phyloP scores from a whole-genome alignment of 2,888 invertebrate genomes.

The Chydorus sphaericus region DNA sequence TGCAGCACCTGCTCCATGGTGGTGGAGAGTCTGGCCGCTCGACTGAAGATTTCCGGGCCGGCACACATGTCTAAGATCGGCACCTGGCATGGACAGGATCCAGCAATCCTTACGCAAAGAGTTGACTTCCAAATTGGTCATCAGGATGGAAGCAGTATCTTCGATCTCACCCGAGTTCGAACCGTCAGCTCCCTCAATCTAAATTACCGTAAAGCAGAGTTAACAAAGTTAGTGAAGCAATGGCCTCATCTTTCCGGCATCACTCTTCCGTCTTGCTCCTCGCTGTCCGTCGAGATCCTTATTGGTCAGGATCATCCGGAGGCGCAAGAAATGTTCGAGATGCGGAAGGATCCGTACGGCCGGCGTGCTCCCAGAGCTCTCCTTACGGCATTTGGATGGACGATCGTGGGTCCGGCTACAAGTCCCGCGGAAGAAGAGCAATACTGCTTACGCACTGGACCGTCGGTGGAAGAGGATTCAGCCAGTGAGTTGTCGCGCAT shows the following conservation, averaged over 20 bases:
- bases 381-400: conserved; percentile 4
- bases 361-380: background rate
- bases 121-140: background rate
- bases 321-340: background rate
- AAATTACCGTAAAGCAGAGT: too few relatives aligned
- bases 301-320: background rate
- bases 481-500: background rate
- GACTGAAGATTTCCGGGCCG: conserved; percentile 9
- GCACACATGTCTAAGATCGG: background rate
- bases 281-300: background rate
- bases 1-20: conserved; percentile 10
- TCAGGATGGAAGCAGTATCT: background rate
- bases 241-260: background rate
- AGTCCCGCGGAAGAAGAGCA: background rate
- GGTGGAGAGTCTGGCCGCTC: background rate
- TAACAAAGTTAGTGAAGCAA: too few relatives aligned
- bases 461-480: background rate
- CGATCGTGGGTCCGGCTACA: background rate
- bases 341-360: background rate
- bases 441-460: background rate
- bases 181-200: too few relatives aligned
- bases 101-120: background rate
- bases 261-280: background rate
- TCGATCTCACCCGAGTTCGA: too few relatives aligned
- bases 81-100: background rate